These are phyloP conservation scores for Tenualosa ilisha DNA, from an alignment of 2,797 vertebrate species.

Conservation along the genomic window DNA sequence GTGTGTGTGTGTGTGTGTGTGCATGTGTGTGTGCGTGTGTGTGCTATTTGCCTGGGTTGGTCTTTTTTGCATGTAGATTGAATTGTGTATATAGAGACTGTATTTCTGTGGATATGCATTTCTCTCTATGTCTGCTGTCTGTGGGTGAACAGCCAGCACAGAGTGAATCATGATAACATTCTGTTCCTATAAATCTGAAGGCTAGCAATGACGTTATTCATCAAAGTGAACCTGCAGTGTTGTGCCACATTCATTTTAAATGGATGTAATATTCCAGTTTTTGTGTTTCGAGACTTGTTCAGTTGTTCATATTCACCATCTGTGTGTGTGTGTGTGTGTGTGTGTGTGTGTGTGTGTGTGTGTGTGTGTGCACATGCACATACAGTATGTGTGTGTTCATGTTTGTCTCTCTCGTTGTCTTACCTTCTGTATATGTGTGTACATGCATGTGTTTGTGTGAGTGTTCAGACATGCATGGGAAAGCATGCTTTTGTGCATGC, in stretches of 20 bases:
- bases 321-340: background rate
- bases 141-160: background rate
- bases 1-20: background rate
- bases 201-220: background rate
- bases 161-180: background rate
- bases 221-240: background rate
- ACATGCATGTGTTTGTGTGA: no score
- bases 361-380: background rate
- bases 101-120: background rate
- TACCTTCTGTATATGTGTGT: no score
- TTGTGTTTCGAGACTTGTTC: background rate
- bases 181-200: background rate
- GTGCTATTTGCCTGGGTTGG: background rate
- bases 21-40: background rate
- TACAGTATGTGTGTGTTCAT: background rate
- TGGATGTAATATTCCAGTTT: background rate
- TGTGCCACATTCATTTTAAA: background rate
- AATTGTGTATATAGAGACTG: background rate
- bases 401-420: no score
- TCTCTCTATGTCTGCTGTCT: background rate
- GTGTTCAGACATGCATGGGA: no score
- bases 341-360: background rate
- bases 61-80: background rate
- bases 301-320: no score
- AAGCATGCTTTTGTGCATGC: background rate